These are phyloP conservation scores for Boloria selene DNA, from an alignment of 2,888 invertebrate species.

Conservation along the genomic window DNA sequence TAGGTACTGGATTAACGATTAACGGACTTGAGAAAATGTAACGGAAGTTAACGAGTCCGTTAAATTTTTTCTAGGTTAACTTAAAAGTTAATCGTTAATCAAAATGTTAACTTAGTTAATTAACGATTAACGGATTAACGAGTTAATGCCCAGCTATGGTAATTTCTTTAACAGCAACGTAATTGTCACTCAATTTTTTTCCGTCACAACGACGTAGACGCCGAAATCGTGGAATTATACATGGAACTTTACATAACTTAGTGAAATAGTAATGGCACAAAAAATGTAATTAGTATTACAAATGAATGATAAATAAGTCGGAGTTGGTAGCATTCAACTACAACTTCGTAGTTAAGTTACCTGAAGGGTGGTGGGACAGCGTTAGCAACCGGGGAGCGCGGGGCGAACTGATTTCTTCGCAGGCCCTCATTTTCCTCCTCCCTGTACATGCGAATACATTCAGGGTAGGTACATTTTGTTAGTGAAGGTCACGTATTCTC, in stretches of 20 bases:
- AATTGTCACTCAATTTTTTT: too few relatives aligned
- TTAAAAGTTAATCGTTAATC: too few relatives aligned
- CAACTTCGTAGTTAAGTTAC: slow-evolving; percentile 50
- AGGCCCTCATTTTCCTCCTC: slow-evolving; percentile 70
- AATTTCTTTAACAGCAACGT: too few relatives aligned
- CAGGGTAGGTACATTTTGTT: slow-evolving; percentile 7
- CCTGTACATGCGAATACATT: slow-evolving; percentile 51
- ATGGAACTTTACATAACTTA: neutral
- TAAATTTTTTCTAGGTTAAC: too few relatives aligned
- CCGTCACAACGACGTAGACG: too few relatives aligned
- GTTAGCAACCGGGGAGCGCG: slow-evolving; percentile 68
- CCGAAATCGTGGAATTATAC: neutral
- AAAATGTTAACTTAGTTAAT: too few relatives aligned
- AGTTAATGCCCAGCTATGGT: too few relatives aligned
- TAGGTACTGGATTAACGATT: too few relatives aligned
- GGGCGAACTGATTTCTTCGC: slow-evolving; percentile 61
- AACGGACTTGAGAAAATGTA: too few relatives aligned
- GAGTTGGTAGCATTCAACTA: neutral
- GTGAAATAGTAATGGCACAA: neutral
- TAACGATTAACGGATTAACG: too few relatives aligned
- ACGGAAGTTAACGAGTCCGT: too few relatives aligned
- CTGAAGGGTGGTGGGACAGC: slow-evolving; percentile 73
- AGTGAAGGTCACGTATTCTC: slow-evolving; percentile 4
- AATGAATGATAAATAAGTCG: neutral
- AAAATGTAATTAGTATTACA: neutral